phyloP scores from a whole-genome alignment of 1,140 invertebrate genomes.

The Drosophila obscura region DNA sequence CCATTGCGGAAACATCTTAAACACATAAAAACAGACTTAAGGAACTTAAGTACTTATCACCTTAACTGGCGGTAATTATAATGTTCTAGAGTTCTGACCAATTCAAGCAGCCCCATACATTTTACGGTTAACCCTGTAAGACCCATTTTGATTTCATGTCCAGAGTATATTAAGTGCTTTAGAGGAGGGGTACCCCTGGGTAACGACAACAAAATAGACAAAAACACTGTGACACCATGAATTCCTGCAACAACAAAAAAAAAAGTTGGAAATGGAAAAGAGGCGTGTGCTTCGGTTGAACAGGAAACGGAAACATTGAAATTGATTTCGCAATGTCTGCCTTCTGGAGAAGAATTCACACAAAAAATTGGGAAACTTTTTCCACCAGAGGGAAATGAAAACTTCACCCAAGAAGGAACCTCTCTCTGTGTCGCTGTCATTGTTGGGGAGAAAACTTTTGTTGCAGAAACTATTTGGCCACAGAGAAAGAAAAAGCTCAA shows the following conservation, averaged over 20 bases:
- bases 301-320: slow-evolving; percentile 65
- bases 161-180: slow-evolving; percentile 12
- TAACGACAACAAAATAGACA: slow-evolving; percentile 31
- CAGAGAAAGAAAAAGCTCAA: slow-evolving; percentile 44
- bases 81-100: slow-evolving; percentile 23
- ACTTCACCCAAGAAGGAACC: no score
- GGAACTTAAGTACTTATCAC: slow-evolving; percentile 2
- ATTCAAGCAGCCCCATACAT: slow-evolving; percentile 7
- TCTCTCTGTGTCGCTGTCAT: slow-evolving; percentile 52
- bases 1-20: neutral
- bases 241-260: slow-evolving; percentile 31
- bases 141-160: slow-evolving; percentile 33
- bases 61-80: slow-evolving; percentile 6
- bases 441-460: slow-evolving; percentile 66
- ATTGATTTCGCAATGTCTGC: slow-evolving; percentile 77
- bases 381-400: neutral
- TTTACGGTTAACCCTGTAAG: slow-evolving; percentile 15
- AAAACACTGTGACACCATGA: slow-evolving; percentile 62
- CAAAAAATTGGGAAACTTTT: slow-evolving; percentile 57
- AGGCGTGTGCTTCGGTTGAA: slow-evolving; percentile 19
- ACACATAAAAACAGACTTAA: neutral
- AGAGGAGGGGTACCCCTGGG: slow-evolving; percentile 5
- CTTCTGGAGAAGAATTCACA: slow-evolving; percentile 63
- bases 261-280: slow-evolving; percentile 18
- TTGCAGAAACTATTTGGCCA: slow-evolving; percentile 57